Evolutionary conservation across 2,888 invertebrate species (phyloP), one percentile per base, ranked within the genome.

Genomic region (Ernsta delagoae): DNA sequence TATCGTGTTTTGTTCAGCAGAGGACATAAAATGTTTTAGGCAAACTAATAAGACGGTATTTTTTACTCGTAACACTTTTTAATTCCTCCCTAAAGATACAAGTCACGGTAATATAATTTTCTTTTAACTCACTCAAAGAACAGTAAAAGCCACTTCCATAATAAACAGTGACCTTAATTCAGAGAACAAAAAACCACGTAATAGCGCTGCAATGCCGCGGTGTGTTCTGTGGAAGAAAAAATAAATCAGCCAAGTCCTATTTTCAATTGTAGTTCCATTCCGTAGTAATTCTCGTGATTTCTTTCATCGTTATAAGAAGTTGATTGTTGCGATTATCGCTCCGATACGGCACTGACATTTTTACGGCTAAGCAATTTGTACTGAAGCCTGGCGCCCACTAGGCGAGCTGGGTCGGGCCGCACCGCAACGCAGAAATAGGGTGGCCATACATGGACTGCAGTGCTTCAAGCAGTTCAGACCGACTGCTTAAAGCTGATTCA

Each of bases 311-410:
- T 48, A 57, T 48, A 57, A 68, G 62, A 61, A 62, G 36, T 57
- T 62, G 68, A 68, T 67, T 61, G 61, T 45, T 11, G 61, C 24
- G 56, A 56, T 68, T 48, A 68, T 57, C 61, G 56, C 61, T 57
- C 16, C 56, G 57, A 62, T 62, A 68, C 57, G 48, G 48, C 31
- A 48, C 61, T 61, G 68, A 62, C 56, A 12, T 56, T 68, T 67
- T 68, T 68, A 68, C 62, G 68, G 62, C 53, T 41, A 31, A 48
- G 56, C 39, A 62, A 68, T 68, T 68, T 68, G 50, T 59, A 50
- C 65, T 24, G 24, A 24, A 24, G 24, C 24, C 24, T 24, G 24
- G 24, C 24, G 24, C 3, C 24, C 24, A 24, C 24, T 24, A 1
- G 1, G 1, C 3, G 24, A 3, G 24, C 1, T 3, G 24, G 24